Conservation (phyloP, 2,797 vertebrate species). For the Potorous gilbertii region DNA sequence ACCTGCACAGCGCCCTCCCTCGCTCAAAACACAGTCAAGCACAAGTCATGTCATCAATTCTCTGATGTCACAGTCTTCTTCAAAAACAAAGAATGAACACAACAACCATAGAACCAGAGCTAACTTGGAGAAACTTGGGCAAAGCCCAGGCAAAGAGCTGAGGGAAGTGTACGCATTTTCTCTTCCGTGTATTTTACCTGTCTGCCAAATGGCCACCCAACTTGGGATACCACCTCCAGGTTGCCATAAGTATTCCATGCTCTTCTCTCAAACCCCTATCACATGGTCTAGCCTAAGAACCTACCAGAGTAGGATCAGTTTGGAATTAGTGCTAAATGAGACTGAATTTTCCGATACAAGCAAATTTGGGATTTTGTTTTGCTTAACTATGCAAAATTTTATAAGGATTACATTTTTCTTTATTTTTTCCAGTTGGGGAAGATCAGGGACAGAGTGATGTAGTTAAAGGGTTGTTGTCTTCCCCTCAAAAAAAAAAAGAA, state of each 20-base stretch:
- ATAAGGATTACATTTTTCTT: background rate
- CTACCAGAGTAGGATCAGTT: background rate
- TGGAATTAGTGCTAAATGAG: background rate
- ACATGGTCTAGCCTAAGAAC: background rate
- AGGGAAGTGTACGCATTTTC: background rate
- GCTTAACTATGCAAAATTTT: background rate
- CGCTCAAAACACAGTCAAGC: too few relatives aligned
- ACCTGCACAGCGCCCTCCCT: too few relatives aligned
- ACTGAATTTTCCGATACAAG: constrained; percentile 1
- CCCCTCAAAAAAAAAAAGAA: background rate
- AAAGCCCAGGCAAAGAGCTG: background rate
- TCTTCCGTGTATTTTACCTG: background rate
- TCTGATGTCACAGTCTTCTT: too few relatives aligned
- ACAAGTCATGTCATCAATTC: too few relatives aligned
- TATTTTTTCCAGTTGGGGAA: background rate
- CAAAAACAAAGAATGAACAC: too few relatives aligned
- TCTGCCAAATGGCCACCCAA: background rate
- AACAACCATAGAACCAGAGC: background rate
- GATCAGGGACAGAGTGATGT: background rate
- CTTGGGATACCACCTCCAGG: background rate
- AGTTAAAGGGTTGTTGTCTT: constrained; percentile 4
- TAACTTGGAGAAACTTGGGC: background rate
- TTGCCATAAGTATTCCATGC: background rate
- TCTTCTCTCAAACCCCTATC: background rate
- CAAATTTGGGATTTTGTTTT: background rate